Evolutionary conservation across 2,797 vertebrate species (phyloP).

Genomic region (Gorsachius magnificus): DNA sequence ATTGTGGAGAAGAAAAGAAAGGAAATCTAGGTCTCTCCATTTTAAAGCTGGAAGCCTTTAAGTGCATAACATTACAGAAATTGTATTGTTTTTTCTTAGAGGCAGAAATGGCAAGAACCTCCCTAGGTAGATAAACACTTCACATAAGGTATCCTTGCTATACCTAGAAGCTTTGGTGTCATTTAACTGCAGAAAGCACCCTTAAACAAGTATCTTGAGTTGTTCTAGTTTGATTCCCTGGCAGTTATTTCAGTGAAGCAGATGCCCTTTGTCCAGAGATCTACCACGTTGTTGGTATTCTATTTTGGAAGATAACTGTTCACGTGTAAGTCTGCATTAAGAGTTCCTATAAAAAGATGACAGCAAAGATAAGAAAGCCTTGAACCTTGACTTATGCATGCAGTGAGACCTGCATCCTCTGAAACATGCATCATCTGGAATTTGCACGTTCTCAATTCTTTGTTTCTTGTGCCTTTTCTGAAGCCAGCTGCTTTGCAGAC

Average conservation of each 20-base stretch:
- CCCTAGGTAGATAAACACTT: neutral
- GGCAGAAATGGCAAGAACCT: neutral
- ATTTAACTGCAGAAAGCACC: neutral
- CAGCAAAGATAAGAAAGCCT: neutral
- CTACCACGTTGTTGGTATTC: neutral
- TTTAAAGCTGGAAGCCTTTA: neutral
- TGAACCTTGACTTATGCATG: fast-evolving
- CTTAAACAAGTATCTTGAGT: neutral
- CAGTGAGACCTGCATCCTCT: neutral
- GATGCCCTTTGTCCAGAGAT: neutral
- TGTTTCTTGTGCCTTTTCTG: constrained; percentile 5
- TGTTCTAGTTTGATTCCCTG: neutral
- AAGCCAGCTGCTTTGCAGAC: neutral
- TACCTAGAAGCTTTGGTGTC: neutral
- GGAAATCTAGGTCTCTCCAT: neutral
- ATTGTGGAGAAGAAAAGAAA: neutral
- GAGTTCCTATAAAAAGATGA: neutral
- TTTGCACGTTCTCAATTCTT: neutral
- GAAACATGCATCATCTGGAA: neutral
- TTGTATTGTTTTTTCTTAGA: neutral
- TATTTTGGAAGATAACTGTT: neutral
- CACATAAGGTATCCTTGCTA: neutral
- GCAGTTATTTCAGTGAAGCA: neutral
- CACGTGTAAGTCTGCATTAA: neutral
- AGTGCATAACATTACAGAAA: neutral